A percentile compares a stretch with the other conserved stretches of the same genome.
phyloP scores from a whole-genome alignment of 92 coral and sea anemone species.

The Siderastrea radians region DNA sequence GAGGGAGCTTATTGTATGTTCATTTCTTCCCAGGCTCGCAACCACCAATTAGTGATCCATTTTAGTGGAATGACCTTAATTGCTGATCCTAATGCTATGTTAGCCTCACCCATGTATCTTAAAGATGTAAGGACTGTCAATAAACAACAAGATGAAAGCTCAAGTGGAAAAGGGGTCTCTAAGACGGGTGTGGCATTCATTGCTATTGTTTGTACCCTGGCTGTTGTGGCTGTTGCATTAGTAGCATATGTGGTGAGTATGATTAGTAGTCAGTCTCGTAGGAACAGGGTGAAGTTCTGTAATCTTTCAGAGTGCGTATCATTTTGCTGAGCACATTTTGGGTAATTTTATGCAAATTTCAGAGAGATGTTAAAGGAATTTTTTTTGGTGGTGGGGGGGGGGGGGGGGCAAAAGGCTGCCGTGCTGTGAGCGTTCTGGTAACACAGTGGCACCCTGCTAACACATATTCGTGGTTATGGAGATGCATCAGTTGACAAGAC shows the following conservation, averaged over 20 bases:
- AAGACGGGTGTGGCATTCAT: slow-evolving; percentile 68
- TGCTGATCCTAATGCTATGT: slow-evolving; percentile 71
- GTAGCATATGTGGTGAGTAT: slow-evolving; percentile 42
- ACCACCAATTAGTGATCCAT: slow-evolving; percentile 63
- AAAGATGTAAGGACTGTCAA: slow-evolving; percentile 20
- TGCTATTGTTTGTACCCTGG: slow-evolving; percentile 59
- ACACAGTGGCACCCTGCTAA: no score
- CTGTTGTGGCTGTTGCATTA: slow-evolving; percentile 35
- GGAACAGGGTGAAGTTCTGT: not conserved
- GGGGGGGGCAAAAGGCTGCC: no score
- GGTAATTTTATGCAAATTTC: no score
- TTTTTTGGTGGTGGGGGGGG: no score
- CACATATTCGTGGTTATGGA: no score
- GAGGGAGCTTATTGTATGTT: not conserved
- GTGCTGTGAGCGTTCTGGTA: no score
- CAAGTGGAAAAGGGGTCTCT: slow-evolving; percentile 35
- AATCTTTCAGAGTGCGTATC: no score
- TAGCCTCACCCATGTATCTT: slow-evolving; percentile 60
- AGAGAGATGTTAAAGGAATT: no score
- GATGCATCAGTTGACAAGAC: no score
- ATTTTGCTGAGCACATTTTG: no score
- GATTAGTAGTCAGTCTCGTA: no score
- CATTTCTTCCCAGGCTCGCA: slow-evolving; percentile 63
- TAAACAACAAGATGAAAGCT: slow-evolving; percentile 4
- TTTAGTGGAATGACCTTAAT: slow-evolving; percentile 76